Conservation (phyloP, 2,113 vertebrate genomes). For the Isichthys henryi region DNA sequence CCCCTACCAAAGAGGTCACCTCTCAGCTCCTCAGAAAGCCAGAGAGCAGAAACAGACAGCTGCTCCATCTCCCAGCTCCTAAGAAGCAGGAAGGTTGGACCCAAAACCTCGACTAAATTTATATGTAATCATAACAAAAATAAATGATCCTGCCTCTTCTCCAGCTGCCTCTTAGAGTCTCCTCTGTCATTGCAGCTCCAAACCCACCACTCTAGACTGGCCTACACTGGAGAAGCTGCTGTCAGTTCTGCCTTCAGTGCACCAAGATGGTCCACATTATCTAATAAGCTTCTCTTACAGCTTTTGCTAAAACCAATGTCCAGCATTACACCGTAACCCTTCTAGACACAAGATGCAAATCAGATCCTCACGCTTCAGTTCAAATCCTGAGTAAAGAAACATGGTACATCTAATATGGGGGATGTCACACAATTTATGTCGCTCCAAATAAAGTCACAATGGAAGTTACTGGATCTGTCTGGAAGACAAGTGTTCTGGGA, state of each 20-base stretch:
- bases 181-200: background rate
- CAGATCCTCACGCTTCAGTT: background rate
- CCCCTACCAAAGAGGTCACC: conserved; percentile 25
- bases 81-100: background rate
- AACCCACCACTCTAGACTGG: background rate
- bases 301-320: background rate
- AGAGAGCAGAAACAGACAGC: conserved; percentile 13
- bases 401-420: too few relatives aligned
- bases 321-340: background rate
- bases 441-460: background rate
- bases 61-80: background rate
- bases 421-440: background rate
- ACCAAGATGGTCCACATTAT: background rate
- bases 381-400: background rate
- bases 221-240: background rate
- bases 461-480: background rate
- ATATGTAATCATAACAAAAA: background rate
- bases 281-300: background rate
- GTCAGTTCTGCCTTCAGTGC: background rate
- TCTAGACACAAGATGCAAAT: background rate
- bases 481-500: background rate
- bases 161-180: background rate
- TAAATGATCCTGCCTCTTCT: background rate
- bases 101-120: background rate
- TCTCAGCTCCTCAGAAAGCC: conserved; percentile 4